Evolutionary conservation across 2,888 invertebrate genomes (phyloP).

Genomic region (Macropis europaea): DNA sequence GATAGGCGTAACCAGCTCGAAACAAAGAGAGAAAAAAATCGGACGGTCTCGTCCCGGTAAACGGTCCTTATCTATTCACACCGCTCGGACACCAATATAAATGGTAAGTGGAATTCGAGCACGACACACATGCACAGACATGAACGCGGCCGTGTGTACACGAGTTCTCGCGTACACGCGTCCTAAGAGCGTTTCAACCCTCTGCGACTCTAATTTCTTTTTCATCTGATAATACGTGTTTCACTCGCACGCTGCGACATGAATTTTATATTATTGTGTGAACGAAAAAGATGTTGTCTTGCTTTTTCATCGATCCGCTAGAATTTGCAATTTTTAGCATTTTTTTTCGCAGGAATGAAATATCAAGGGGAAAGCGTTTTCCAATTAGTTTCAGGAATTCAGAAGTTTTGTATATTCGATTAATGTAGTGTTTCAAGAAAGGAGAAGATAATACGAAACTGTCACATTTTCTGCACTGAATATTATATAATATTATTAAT

Average conservation of each 20-base stretch:
- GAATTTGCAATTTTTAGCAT: too few relatives aligned
- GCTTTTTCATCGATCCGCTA: too few relatives aligned
- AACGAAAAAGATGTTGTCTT: too few relatives aligned
- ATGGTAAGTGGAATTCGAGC: slow-evolving; percentile 63
- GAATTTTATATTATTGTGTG: neutral
- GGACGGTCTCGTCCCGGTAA: slow-evolving; percentile 57
- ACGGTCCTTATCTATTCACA: slow-evolving; percentile 72
- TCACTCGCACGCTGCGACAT: neutral
- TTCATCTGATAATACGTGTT: neutral
- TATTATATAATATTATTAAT: too few relatives aligned
- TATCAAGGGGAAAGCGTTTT: too few relatives aligned
- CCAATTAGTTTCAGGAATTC: too few relatives aligned
- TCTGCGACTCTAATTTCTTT: slow-evolving; percentile 36
- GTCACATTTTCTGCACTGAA: too few relatives aligned
- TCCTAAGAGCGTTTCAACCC: slow-evolving; percentile 27
- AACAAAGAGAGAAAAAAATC: slow-evolving; percentile 32
- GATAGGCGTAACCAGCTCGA: slow-evolving; percentile 53
- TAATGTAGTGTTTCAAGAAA: too few relatives aligned
- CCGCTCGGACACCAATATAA: slow-evolving; percentile 69
- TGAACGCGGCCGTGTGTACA: slow-evolving; percentile 31
- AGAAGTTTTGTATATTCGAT: too few relatives aligned
- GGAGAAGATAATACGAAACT: too few relatives aligned
- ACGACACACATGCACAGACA: slow-evolving; percentile 8
- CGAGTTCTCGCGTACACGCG: slow-evolving; percentile 39
- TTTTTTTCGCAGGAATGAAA: too few relatives aligned